Evolutionary conservation across 2,113 vertebrate species (phyloP).

Genomic region (Ammospiza caudacuta): DNA sequence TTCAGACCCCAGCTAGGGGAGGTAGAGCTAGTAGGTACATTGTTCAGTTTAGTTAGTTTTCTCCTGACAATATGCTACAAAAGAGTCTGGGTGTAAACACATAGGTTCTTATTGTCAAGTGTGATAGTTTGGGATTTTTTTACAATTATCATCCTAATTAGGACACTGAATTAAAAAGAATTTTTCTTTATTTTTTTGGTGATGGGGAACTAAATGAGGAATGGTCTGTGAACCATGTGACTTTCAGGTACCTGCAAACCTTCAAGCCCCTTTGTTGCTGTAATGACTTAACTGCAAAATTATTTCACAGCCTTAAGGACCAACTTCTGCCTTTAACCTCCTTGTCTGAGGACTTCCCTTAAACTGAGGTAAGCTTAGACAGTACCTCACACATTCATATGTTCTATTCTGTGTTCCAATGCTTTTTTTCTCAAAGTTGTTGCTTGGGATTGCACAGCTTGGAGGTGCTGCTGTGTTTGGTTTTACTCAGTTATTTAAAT

Average conservation of each 20-base stretch:
- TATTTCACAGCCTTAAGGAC: background rate
- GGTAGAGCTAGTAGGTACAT: background rate
- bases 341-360: background rate
- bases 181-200: background rate
- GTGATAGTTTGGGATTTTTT: background rate
- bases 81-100: background rate
- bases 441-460: background rate
- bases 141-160: background rate
- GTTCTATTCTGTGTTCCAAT: background rate
- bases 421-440: background rate
- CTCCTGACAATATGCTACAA: background rate
- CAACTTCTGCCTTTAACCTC: background rate
- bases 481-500: background rate
- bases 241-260: background rate
- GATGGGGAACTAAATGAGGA: background rate
- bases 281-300: background rate
- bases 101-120: background rate
- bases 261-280: background rate
- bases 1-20: background rate
- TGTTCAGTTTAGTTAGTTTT: background rate
- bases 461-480: background rate
- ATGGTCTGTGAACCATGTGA: background rate
- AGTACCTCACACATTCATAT: rapidly evolving
- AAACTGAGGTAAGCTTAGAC: background rate
- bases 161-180: background rate